Evolutionary conservation across 2,113 vertebrate species (phyloP).

Genomic region (Campylomormyrus numenius): DNA sequence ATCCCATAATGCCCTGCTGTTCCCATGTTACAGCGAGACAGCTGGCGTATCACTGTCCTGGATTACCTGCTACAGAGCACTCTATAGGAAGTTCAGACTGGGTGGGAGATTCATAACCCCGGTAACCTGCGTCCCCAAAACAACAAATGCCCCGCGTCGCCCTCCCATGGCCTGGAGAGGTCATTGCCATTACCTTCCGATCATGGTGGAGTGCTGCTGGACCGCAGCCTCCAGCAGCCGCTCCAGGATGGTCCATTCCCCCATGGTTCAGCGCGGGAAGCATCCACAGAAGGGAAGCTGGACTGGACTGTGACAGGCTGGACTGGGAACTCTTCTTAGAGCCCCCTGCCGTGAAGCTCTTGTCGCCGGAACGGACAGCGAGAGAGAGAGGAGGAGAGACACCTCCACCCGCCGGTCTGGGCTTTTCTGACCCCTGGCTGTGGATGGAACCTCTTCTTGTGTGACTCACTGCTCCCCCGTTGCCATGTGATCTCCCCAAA

Average conservation of each 20-base stretch:
- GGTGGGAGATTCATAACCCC: background rate
- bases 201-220: constrained; percentile 99
- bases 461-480: constrained; percentile 3
- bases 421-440: constrained; percentile 2
- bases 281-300: constrained; percentile 42
- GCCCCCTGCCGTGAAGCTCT: background rate
- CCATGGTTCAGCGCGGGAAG: constrained; percentile 71
- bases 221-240: constrained; percentile 96
- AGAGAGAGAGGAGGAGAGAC: background rate
- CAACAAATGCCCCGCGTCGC: background rate
- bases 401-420: background rate
- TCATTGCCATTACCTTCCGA: constrained; percentile 80
- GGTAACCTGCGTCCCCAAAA: background rate
- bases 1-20: background rate
- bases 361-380: background rate
- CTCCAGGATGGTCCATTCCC: constrained; percentile 98
- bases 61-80: background rate
- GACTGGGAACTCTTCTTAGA: background rate
- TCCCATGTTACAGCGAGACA: background rate
- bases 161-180: background rate
- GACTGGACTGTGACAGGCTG: background rate
- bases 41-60: background rate
- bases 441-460: background rate
- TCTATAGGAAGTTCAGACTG: background rate
- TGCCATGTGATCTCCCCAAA: background rate